A percentile compares a stretch with the other conserved stretches of the same genome.
Conservation (phyloP, 2,797 vertebrate species). For the Sebastes minor region DNA sequence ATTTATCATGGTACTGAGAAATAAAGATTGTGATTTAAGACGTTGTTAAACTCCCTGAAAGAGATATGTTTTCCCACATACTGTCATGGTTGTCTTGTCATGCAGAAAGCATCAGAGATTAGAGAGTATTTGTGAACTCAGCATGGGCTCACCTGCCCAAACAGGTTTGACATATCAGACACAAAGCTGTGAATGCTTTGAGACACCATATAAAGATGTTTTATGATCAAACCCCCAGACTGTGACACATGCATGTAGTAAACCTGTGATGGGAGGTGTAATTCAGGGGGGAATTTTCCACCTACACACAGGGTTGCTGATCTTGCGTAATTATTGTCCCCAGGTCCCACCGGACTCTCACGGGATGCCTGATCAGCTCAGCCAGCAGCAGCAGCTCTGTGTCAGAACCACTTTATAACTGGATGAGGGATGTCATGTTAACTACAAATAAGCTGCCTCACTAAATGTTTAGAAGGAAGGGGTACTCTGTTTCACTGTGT, state of each 20-base stretch:
- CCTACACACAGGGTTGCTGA: slow-evolving; percentile 47
- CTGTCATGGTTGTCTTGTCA: neutral
- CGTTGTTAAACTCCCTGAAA: neutral
- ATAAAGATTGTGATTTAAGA: neutral
- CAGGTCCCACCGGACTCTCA: slow-evolving; percentile 46
- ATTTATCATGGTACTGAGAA: neutral
- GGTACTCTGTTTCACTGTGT: too few relatives aligned
- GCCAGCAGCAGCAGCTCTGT: slow-evolving; percentile 22
- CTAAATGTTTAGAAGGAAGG: too few relatives aligned
- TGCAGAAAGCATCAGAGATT: neutral
- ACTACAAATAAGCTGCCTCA: slow-evolving; percentile 8
- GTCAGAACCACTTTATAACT: slow-evolving; percentile 12
- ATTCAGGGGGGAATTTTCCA: slow-evolving; percentile 28
- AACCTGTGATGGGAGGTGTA: slow-evolving; percentile 30
- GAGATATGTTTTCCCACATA: neutral
- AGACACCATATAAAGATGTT: neutral
- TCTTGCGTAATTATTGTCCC: slow-evolving; percentile 67
- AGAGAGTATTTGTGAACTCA: slow-evolving; percentile 8
- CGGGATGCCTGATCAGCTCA: slow-evolving; percentile 44
- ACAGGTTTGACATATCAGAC: slow-evolving; percentile 24
- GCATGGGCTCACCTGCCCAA: slow-evolving; percentile 28
- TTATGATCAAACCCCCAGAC: neutral
- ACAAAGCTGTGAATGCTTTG: neutral
- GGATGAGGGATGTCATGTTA: slow-evolving; percentile 11
- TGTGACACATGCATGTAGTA: neutral